A percentile compares a stretch with the other conserved stretches of the same genome.
Conservation (phyloP, 2,797 vertebrate genomes). For the Sparus aurata region DNA sequence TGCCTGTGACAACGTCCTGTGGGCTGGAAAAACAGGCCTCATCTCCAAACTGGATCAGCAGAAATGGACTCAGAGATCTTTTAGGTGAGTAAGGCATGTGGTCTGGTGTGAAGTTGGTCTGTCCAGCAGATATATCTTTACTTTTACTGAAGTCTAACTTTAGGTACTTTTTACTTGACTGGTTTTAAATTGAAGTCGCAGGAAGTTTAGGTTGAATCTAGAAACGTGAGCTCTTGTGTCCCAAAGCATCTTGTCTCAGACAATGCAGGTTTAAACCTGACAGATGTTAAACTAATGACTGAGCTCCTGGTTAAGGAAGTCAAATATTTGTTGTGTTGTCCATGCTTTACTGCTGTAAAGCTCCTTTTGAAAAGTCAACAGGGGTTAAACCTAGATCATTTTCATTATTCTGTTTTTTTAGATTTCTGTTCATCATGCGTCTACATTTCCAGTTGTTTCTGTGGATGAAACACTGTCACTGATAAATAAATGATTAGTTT, state of each 20-base stretch:
- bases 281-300: not conserved
- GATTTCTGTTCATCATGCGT: not conserved
- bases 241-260: no score
- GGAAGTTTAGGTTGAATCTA: not conserved
- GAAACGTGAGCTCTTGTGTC: not conserved
- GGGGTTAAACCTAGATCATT: not conserved
- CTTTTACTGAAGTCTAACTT: no score
- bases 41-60: constrained; percentile 86
- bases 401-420: not conserved
- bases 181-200: not conserved
- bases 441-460: not conserved
- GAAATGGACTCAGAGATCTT: constrained; percentile 94
- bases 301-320: not conserved
- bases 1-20: constrained; percentile 94
- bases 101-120: no score
- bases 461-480: no score
- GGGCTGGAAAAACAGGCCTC: constrained; percentile 90
- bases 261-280: not conserved
- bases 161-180: no score
- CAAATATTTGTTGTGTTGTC: not conserved
- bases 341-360: no score
- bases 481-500: not conserved
- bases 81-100: constrained; percentile 84
- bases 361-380: no score
- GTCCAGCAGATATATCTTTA: no score